Percentiles rank a stretch among this genome's conserved stretches.
Conservation (phyloP, 53 echinoderm and acorn worm genomes). For the Crossaster papposus region DNA sequence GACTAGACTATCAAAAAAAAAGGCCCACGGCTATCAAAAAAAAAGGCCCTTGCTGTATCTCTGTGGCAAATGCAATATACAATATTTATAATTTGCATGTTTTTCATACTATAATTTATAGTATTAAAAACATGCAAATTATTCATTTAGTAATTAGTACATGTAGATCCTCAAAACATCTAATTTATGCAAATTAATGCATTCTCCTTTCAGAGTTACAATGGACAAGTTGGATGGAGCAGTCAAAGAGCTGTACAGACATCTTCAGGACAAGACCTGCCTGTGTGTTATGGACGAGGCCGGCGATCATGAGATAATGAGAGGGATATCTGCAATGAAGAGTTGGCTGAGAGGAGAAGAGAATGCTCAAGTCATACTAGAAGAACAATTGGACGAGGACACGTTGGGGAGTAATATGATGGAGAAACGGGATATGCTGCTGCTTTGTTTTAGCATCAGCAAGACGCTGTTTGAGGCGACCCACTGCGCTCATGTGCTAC, state of each 20-base stretch:
- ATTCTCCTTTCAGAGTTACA: neutral
- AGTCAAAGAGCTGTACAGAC: slow-evolving; percentile 6
- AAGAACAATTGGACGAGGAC: neutral
- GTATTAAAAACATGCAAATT: no score
- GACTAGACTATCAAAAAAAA: no score
- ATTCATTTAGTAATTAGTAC: no score
- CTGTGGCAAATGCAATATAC: no score
- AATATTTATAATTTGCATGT: no score
- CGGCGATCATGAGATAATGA: no score
- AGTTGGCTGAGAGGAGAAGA: slow-evolving; percentile 4
- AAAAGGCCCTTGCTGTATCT: no score
- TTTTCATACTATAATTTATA: no score
- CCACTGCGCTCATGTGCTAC: neutral
- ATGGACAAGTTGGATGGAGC: neutral
- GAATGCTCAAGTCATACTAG: neutral
- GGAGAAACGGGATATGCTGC: neutral
- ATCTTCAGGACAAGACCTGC: slow-evolving; percentile 18
- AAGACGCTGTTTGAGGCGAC: slow-evolving; percentile 36
- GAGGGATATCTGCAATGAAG: neutral
- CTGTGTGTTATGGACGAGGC: slow-evolving; percentile 6
- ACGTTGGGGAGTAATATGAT: neutral
- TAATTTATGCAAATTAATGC: no score
- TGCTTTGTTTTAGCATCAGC: slow-evolving; percentile 37
- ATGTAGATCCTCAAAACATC: no score
- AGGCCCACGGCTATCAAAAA: no score